A percentile compares a stretch with the other conserved stretches of the same genome.
Evolutionary conservation across 2,113 vertebrate species (phyloP).

Genomic region (Scatophagus argus): DNA sequence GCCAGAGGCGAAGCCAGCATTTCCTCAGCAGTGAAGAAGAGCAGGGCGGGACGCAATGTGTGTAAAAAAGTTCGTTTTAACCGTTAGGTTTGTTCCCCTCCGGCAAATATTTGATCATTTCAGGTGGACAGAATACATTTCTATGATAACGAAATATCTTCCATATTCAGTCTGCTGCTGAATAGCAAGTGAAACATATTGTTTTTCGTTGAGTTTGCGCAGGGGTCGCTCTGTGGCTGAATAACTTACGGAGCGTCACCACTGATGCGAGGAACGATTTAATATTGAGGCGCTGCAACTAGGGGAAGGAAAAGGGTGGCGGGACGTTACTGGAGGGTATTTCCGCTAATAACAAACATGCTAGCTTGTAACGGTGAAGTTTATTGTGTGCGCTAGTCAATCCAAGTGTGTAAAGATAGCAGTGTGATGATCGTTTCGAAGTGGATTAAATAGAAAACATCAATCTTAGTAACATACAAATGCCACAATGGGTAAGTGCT

Average conservation of each 20-base stretch:
- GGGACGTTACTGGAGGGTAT: constrained; percentile 15
- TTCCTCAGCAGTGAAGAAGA: too few species aligned
- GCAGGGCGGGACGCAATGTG: rapidly evolving
- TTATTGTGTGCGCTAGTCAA: constrained; percentile 30
- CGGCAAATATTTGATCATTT: neutral
- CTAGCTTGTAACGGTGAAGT: constrained; percentile 10
- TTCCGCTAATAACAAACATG: constrained; percentile 76
- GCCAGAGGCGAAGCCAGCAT: rapidly evolving
- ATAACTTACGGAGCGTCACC: neutral
- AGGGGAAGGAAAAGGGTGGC: constrained; percentile 44
- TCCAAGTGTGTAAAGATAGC: neutral
- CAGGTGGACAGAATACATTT: neutral
- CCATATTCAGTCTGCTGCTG: neutral
- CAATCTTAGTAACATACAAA: neutral
- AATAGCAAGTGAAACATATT: neutral
- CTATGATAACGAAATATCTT: neutral
- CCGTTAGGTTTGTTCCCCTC: too few species aligned
- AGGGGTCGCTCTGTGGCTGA: neutral
- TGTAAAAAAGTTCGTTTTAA: neutral
- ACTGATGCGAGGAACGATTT: constrained; percentile 18
- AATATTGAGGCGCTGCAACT: neutral
- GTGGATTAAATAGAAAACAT: neutral
- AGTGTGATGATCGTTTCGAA: neutral
- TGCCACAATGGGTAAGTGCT: constrained; percentile 2
- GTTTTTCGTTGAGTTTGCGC: neutral